Conservation (phyloP, 1,140 invertebrate genomes). For the Choristoneura fumiferana region DNA sequence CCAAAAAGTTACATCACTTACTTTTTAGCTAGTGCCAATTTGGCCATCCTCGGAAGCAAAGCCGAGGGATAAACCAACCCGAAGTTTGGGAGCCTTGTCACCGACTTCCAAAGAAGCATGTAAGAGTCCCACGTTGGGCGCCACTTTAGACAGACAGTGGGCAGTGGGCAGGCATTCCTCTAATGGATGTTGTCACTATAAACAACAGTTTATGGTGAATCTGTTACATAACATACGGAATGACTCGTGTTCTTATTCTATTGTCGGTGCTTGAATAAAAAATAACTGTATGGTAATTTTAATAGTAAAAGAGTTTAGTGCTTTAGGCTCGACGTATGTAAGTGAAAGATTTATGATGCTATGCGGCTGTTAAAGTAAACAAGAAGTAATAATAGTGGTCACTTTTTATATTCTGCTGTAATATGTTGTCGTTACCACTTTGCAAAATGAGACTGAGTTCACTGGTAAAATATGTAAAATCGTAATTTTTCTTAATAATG, state of each 20-base stretch:
- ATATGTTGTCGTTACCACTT: no score
- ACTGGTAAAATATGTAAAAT: no score
- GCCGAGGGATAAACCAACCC: no score
- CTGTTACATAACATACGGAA: constrained; percentile 6
- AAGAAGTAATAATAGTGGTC: no score
- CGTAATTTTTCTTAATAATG: no score
- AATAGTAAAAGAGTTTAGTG: constrained; percentile 16
- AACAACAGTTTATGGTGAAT: constrained; percentile 39
- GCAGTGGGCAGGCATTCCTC: constrained; percentile 13
- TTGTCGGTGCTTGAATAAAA: neutral
- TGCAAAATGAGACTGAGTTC: no score
- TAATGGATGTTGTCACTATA: constrained; percentile 60
- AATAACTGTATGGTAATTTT: constrained; percentile 18
- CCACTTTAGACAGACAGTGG: constrained; percentile 32
- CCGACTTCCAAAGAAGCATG: neutral
- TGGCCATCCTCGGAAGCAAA: no score
- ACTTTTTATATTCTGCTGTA: no score
- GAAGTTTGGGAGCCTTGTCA: neutral
- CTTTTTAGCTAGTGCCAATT: no score
- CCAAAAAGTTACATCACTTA: no score
- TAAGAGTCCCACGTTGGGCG: constrained; percentile 40
- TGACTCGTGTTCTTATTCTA: neutral
- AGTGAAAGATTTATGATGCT: constrained; percentile 10
- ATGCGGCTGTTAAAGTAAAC: neutral
- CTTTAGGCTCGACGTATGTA: neutral